A percentile compares a stretch with the other conserved stretches of the same genome.
Evolutionary conservation across 2,797 vertebrate species (phyloP).

Genomic region (Geotrypetes seraphini): DNA sequence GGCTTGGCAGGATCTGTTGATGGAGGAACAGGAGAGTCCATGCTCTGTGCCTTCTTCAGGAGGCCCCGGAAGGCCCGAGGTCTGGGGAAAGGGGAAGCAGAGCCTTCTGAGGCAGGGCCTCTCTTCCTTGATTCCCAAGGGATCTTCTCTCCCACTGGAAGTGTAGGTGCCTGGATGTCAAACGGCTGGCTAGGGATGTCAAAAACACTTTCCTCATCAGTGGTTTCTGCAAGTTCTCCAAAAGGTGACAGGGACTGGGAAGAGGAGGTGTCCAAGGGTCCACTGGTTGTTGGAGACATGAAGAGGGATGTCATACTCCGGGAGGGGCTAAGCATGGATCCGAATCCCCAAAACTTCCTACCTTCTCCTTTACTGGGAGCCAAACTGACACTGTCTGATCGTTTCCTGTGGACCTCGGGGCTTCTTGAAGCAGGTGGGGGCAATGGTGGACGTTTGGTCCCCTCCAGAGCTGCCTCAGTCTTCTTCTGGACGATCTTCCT

Average conservation of each 20-base stretch:
- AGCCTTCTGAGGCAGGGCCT: too few species aligned
- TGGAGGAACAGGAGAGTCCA: neutral
- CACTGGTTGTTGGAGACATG: constrained; percentile 48
- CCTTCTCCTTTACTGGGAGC: constrained; percentile 3
- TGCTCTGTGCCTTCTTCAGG: neutral
- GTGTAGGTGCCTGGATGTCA: neutral
- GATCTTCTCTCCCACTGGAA: neutral
- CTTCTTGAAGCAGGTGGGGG: neutral
- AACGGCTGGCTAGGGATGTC: neutral
- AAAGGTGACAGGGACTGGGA: constrained; percentile 54
- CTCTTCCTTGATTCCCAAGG: neutral
- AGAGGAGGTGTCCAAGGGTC: constrained; percentile 32
- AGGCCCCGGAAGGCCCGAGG: too few species aligned
- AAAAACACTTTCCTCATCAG: constrained; percentile 25
- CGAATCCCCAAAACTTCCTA: constrained; percentile 42
- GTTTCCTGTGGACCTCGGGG: constrained; percentile 5
- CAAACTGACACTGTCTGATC: constrained; percentile 31
- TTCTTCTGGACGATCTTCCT: too few species aligned
- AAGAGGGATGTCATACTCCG: constrained; percentile 53
- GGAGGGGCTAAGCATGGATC: constrained; percentile 56
- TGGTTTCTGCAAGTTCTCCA: constrained; percentile 21
- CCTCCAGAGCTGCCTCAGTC: constrained; percentile 5
- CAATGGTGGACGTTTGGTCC: neutral
- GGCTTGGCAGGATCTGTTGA: neutral
- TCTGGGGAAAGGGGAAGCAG: too few species aligned